Base-by-base conservation (phyloP, 2,113 vertebrate species). In the Xenotilapia leptura region DNA sequence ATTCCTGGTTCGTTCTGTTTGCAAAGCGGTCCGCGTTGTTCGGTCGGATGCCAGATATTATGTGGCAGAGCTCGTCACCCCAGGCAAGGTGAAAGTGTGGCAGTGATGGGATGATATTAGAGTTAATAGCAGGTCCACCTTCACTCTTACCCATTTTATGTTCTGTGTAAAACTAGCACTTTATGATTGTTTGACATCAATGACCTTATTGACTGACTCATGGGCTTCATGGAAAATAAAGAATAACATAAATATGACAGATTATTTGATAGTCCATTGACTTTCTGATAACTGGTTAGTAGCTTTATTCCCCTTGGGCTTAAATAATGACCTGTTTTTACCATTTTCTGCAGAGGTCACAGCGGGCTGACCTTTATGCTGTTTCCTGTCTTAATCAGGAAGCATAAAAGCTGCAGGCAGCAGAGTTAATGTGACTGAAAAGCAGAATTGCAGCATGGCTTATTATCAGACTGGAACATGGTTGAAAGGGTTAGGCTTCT, bases 351-450 rank as follows among this genome's bases (percentile, higher is more conserved):
- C 75, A 23, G 86, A 28, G 47, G 81, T 87, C 77, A 15, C 47
- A 75, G 85, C 49, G 12, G 82, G 2, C 38, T 73, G 65, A 42
- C 2, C 13, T 45, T 13, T 42, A 4, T 23, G 65, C 65, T 26
- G n/a, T 49, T 80, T 70, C 51, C n/a, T 65, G 3, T 82, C 58
- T 15, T 62, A 36, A 45, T 68, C 28, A 13, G 21, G 73, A 79
- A 36, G 17, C 65, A 87, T 47, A 51, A 82, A 82, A 83, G 86
- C 83, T 11, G 5, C 47, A 83, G 45, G 90, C 62, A 75, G 38
- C 51, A 84, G 77, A 85, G 91, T 94, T 89, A 90, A 15, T 55
- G 73, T n/a, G 79, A 79, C 90, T 91, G 73, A 94, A 73, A 85
- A 40, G 75, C 56, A 92, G 49, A 92, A 82, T 92, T 68, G 60